phyloP scores from a whole-genome alignment of 2,888 invertebrate species.

The Eilema caniola region DNA sequence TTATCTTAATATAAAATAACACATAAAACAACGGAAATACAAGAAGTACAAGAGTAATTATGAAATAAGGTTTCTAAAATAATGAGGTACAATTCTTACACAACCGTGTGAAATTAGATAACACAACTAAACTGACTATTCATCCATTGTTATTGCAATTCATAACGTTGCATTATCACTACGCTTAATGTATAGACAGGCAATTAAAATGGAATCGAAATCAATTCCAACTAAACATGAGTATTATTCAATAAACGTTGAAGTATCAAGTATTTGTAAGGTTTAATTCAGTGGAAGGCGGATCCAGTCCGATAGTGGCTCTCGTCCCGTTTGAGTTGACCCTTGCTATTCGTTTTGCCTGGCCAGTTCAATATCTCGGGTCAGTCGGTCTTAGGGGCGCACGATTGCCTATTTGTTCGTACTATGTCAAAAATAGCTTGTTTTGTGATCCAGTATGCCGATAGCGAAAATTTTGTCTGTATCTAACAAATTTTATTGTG shows the following conservation, averaged over 20 bases:
- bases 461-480: constrained; percentile 71
- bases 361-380: constrained; percentile 71
- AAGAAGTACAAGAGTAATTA: too few species aligned
- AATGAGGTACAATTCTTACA: too few species aligned
- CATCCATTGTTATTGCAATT: too few species aligned
- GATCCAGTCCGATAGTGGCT: constrained; percentile 55
- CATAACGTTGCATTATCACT: too few species aligned
- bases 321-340: constrained; percentile 52
- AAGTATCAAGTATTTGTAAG: constrained; percentile 42
- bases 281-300: constrained; percentile 49
- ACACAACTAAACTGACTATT: too few species aligned
- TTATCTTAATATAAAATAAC: too few species aligned
- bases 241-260: constrained; percentile 36
- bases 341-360: constrained; percentile 64
- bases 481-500: constrained; percentile 52
- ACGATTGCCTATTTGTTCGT: constrained; percentile 71
- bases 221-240: neutral
- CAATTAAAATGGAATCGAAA: too few species aligned
- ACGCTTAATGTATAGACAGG: too few species aligned
- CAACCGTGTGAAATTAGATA: too few species aligned
- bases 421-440: constrained; percentile 74
- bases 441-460: constrained; percentile 63
- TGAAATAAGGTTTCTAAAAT: too few species aligned
- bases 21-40: too few species aligned
- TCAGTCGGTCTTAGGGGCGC: constrained; percentile 68